phyloP scores from a whole-genome alignment of 2,113 vertebrate species.

The Charina bottae region DNA sequence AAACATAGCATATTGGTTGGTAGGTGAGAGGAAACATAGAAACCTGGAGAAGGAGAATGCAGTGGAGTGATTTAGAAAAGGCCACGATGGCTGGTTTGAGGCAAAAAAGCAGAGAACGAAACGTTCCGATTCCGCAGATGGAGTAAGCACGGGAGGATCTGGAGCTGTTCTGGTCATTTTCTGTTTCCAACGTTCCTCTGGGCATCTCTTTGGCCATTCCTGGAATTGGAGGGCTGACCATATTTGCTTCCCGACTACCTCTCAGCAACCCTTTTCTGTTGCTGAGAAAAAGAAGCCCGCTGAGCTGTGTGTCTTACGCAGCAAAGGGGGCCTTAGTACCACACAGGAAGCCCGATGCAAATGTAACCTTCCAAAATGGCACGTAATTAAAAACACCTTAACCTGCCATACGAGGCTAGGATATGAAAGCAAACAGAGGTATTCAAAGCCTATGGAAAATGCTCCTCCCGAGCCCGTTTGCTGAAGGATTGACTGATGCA shows the following conservation, averaged over 20 bases:
- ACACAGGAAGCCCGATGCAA: constrained; percentile 36
- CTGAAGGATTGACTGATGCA: constrained; percentile 43
- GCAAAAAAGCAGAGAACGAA: background rate
- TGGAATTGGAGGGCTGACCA: background rate
- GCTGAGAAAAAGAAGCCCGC: too few relatives aligned
- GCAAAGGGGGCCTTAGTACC: background rate
- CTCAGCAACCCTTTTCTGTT: too few relatives aligned
- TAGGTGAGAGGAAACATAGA: background rate
- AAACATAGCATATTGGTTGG: background rate
- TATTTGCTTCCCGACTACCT: background rate
- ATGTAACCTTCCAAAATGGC: constrained; percentile 72
- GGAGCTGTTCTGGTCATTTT: background rate
- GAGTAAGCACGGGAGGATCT: background rate
- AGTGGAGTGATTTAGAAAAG: background rate
- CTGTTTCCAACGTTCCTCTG: too few relatives aligned
- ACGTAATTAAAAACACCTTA: constrained; percentile 44
- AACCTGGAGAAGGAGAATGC: background rate
- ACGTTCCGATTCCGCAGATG: background rate
- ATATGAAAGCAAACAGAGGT: constrained; percentile 69
- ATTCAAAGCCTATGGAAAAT: constrained; percentile 14
- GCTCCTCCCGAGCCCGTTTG: constrained; percentile 31
- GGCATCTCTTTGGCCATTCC: too few relatives aligned
- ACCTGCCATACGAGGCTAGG: constrained; percentile 59
- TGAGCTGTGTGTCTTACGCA: background rate
- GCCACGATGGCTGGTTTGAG: background rate